Base-by-base conservation (phyloP, 2,797 vertebrate genomes). In the Mareca penelope region DNA sequence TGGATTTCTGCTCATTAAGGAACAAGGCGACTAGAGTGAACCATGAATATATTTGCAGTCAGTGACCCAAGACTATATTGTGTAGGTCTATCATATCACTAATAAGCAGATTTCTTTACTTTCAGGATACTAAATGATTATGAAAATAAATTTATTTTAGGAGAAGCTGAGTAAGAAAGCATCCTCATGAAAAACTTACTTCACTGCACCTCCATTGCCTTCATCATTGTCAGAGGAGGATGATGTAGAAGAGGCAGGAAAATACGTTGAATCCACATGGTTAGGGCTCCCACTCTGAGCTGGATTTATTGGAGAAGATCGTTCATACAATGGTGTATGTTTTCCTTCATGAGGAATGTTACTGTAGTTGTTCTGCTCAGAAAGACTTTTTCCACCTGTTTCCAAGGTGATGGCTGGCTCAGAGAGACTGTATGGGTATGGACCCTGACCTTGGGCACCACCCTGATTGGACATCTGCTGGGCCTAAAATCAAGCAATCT, bases 271-370 rank as follows among this genome's bases (percentile, higher is more conserved):
- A 96, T 99, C 98, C 86, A 98, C 97, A 48, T 98, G 98, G 93
- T 98, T 98, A 59, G 98, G 98, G 96, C 98, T 98, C 95, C 97
- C 97, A 9, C 98, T 97, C 82, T 98, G 98, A 88, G 98, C 97
- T 50, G 98, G 98, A 93, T 98, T 98, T 96, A 98, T 98, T 70
- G 98, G 98, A 92, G 99, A 99, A 55, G 99, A 98, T 75, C 99
- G 98, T 96, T 99, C 98, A 7, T 99, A 99, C 95, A 99, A 97
- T n/a, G 98, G 98, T 22, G 98, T 99, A 97, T 99, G 99, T 97
- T 99, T 99, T 97, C 98, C 98, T 97, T 99, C 98, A 0, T 98
- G 98, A 98, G 99, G 98, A 99, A 99, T 98, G 98, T 98, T 98
- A 97, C 98, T 97, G 97, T 98, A 99, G 98, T 97, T 98, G 97